Base-by-base conservation (phyloP, 2,888 invertebrate species). In the Parasteatoda lunata region DNA sequence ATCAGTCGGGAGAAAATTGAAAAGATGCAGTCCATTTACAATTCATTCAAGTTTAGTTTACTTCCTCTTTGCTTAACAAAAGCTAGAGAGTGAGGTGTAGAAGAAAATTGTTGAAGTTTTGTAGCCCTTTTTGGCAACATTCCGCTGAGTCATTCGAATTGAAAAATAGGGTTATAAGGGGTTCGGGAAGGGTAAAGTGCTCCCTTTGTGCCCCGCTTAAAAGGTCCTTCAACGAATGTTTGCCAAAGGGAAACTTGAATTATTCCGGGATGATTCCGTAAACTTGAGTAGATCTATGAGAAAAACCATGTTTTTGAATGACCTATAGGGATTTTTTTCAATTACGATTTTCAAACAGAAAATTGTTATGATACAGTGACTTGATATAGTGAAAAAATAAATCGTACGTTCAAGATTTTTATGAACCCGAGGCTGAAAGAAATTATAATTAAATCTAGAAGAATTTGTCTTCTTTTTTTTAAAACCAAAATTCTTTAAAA, bases 1-100 rank as follows among this genome's bases (percentile, higher is more conserved):
- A 73, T 72, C 84, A 73, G 77, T 52, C 66, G 77, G 51, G 52
- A 68, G 72, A 51, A n/a, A n/a, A 77, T 71, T 77, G 83, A 77
- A 84, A 77, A 49, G 70, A 68, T 77, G 48, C 77, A 9, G 52
- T 66, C 71, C 13, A 51, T 59, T 75, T 73, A 13, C 65, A 78
- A 69, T 69, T 76, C 69, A 76, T 68, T 59, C 49, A 59, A 9
- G 6, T 8, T 11, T 78, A 51, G 52, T 65, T 64, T 76, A 65
- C 64, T 15, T 47, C 15, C 66, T 47, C 54, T 45, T 52, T 59
- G 47, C 48, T 7, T 15, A 8, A 73, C 81, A 81, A 66, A 54
- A 49, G 54, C 45, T 9, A 30, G 7, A 9, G 9, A 9, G 11
- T n/a, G 59, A 59, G 13, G 81, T 73, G 52, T 79, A 72, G 65